These are phyloP conservation scores for Atlantisia rogersi DNA, from an alignment of 2,113 vertebrate species.

Conservation along the genomic window DNA sequence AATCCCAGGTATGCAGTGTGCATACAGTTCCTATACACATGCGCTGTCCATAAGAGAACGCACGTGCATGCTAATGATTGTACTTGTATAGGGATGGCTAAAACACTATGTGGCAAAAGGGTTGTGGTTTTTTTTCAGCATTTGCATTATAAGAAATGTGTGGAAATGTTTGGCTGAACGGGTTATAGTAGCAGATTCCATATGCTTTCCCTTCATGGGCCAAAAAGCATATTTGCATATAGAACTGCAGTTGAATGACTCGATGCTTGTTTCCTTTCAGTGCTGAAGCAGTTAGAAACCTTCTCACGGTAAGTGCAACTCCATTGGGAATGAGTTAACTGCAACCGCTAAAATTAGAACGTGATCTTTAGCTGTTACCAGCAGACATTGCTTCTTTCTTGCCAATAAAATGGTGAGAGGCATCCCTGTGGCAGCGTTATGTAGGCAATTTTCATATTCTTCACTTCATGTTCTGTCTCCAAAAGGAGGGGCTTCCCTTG, in stretches of 20 bases:
- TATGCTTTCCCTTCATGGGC: constrained; percentile 64
- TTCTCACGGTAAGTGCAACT: constrained; percentile 80
- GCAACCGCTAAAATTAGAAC: constrained; percentile 58
- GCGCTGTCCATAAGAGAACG: background rate
- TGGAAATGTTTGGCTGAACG: constrained; percentile 39
- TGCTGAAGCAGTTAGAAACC: constrained; percentile 84
- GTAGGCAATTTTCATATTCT: background rate
- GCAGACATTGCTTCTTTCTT: constrained; percentile 43
- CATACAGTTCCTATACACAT: background rate
- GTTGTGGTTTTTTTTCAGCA: background rate
- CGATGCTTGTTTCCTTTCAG: constrained; percentile 87
- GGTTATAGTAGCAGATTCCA: constrained; percentile 28
- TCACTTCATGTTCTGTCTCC: background rate
- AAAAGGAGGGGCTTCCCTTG: constrained; percentile 11
- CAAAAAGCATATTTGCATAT: constrained; percentile 63
- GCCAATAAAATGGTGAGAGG: constrained; percentile 13
- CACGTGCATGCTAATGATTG: background rate
- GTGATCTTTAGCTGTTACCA: constrained; percentile 43
- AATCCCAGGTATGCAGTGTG: background rate
- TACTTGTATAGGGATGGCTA: background rate
- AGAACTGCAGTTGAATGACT: constrained; percentile 80
- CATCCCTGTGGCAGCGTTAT: constrained; percentile 8
- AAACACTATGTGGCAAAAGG: background rate
- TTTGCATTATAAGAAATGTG: constrained; percentile 36
- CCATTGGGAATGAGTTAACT: constrained; percentile 72